phyloP scores from a whole-genome alignment of 2,113 vertebrate genomes.

The Heteronetta atricapilla region DNA sequence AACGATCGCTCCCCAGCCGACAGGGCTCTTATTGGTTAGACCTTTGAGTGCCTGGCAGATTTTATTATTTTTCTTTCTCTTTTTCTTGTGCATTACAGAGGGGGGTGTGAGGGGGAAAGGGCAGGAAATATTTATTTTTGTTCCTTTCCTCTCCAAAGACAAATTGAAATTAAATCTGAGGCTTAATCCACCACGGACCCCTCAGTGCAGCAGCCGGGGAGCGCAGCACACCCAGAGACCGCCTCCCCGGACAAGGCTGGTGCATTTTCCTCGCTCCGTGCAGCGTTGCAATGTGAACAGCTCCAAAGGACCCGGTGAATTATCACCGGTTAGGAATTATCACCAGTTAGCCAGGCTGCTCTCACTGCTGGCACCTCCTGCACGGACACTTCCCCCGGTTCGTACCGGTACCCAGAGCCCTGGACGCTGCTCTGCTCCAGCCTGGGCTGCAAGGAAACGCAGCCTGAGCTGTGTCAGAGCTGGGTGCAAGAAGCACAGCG shows the following conservation, averaged over 20 bases:
- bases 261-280: not conserved
- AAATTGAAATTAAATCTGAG: constrained; percentile 48
- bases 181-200: constrained; percentile 15
- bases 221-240: not conserved
- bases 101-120: no score
- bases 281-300: not conserved
- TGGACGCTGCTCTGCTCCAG: not conserved
- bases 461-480: not conserved
- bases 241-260: not conserved
- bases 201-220: not conserved
- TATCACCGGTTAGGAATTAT: not conserved
- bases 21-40: constrained; percentile 16
- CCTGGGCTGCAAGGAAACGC: not conserved
- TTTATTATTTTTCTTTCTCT: constrained; percentile 40
- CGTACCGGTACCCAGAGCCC: not conserved
- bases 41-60: not conserved
- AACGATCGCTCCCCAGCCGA: constrained; percentile 34
- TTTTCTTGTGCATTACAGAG: not conserved
- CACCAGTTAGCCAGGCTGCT: not conserved
- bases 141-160: constrained; percentile 11
- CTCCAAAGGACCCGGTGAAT: not conserved
- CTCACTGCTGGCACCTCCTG: not conserved
- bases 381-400: accelerated
- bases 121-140: constrained; percentile 18
- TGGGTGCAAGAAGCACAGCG: not conserved